phyloP scores from a whole-genome alignment of 2,888 invertebrate species.

The Ligdia adustata region DNA sequence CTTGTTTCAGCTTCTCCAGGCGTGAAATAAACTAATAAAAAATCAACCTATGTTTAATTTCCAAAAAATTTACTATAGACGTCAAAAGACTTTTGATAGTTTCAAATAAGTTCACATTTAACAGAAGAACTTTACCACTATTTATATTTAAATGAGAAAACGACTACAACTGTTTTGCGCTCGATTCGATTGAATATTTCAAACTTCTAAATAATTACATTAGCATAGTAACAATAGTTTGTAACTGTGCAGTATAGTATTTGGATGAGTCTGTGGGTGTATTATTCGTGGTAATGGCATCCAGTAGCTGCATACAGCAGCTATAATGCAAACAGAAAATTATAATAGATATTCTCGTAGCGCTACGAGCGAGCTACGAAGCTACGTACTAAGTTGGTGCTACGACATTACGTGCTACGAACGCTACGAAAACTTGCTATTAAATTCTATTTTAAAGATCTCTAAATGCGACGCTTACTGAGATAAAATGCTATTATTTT shows the following conservation, averaged over 20 bases:
- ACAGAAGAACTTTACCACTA: too few species aligned
- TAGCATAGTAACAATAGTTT: conserved; percentile 1
- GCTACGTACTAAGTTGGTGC: conserved; percentile 27
- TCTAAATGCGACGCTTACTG: conserved; percentile 17
- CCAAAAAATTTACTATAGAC: too few species aligned
- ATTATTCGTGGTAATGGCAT: not conserved
- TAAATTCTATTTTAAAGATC: conserved; percentile 24
- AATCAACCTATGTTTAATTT: too few species aligned
- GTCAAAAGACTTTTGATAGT: too few species aligned
- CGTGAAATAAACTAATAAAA: too few species aligned
- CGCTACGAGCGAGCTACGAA: conserved; percentile 16
- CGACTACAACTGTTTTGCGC: not conserved
- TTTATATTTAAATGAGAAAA: too few species aligned
- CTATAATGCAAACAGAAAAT: not conserved
- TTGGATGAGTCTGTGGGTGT: not conserved
- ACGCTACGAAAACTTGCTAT: conserved; percentile 14
- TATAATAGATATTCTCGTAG: conserved; percentile 5
- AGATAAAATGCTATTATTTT: too few species aligned
- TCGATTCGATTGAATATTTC: not conserved
- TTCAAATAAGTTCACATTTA: too few species aligned
- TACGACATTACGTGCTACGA: conserved; percentile 24
- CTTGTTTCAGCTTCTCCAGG: too few species aligned
- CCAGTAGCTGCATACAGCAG: not conserved
- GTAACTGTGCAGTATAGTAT: too few species aligned
- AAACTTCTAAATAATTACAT: not conserved